These are phyloP conservation scores for Coreoperca whiteheadi DNA, from an alignment of 2,113 vertebrate species.

Conservation along the genomic window DNA sequence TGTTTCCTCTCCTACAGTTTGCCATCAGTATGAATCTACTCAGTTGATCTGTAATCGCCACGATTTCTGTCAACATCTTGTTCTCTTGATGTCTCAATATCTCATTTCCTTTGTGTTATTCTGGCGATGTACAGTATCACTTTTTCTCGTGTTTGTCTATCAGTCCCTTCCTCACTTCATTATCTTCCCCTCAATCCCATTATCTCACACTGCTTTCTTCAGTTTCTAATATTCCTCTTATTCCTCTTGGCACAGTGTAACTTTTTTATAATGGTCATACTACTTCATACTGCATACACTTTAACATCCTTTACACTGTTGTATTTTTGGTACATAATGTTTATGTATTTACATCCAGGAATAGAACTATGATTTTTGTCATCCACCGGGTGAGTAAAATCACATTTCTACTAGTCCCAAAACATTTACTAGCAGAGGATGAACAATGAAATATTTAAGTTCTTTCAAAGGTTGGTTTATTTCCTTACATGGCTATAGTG, in stretches of 20 bases:
- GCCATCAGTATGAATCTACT: slow-evolving; percentile 45
- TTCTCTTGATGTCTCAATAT: slow-evolving; percentile 42
- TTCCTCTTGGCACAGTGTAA: no score
- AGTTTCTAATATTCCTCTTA: not conserved
- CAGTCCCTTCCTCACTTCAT: no score
- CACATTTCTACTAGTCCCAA: not conserved
- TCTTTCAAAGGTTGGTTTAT: not conserved
- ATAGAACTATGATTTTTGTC: not conserved
- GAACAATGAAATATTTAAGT: not conserved
- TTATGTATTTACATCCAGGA: not conserved
- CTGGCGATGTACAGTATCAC: not conserved
- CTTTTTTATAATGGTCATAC: not conserved
- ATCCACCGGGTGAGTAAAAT: no score
- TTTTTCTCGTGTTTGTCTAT: not conserved
- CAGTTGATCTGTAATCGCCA: slow-evolving; percentile 34
- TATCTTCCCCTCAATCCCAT: not conserved
- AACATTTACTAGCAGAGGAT: not conserved
- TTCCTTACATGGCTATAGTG: not conserved
- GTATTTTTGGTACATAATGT: not conserved
- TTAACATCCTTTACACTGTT: not conserved
- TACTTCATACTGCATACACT: not conserved
- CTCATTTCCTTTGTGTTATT: slow-evolving; percentile 2
- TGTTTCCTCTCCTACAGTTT: slow-evolving; percentile 26
- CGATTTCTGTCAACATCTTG: slow-evolving; percentile 27
- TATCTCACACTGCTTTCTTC: not conserved